Conservation (phyloP, 2,797 vertebrate genomes). For the Pogoniulus pusillus region DNA sequence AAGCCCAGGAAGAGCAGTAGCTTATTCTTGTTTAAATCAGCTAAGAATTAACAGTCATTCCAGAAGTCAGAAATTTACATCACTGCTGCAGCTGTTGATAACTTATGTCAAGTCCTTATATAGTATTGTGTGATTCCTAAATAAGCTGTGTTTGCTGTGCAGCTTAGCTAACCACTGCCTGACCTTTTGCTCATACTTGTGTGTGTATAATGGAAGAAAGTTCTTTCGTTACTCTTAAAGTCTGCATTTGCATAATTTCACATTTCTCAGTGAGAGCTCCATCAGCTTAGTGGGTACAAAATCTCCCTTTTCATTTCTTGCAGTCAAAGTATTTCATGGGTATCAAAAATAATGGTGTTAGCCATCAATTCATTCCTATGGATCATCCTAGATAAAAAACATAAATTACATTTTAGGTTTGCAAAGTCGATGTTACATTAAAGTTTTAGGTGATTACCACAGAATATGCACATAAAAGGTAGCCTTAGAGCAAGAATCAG, state of each 20-base stretch:
- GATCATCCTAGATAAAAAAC: conserved; percentile 68
- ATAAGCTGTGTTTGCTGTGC: conserved; percentile 12
- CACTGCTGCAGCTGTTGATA: neutral
- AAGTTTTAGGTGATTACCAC: conserved; percentile 59
- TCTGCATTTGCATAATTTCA: conserved; percentile 70
- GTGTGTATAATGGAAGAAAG: conserved; percentile 29
- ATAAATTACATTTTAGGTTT: conserved; percentile 63
- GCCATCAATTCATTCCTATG: conserved; percentile 49
- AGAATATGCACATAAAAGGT: conserved; percentile 38
- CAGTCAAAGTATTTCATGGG: conserved; percentile 62
- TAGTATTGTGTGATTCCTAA: neutral
- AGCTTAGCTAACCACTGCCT: conserved; percentile 29
- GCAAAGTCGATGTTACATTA: conserved; percentile 38
- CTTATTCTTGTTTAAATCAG: neutral
- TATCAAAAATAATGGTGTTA: conserved; percentile 62
- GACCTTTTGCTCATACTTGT: conserved; percentile 31
- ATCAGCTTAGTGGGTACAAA: conserved; percentile 37
- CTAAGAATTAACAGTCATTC: neutral
- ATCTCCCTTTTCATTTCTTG: conserved; percentile 38
- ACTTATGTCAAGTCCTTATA: conserved; percentile 18
- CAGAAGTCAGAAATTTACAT: neutral
- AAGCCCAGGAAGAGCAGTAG: neutral
- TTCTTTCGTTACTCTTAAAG: conserved; percentile 43
- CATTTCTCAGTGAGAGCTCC: conserved; percentile 50
- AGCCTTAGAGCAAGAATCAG: conserved; percentile 33